phyloP scores from a whole-genome alignment of 2,888 invertebrate species.

The Zhuqinia jingwanae region DNA sequence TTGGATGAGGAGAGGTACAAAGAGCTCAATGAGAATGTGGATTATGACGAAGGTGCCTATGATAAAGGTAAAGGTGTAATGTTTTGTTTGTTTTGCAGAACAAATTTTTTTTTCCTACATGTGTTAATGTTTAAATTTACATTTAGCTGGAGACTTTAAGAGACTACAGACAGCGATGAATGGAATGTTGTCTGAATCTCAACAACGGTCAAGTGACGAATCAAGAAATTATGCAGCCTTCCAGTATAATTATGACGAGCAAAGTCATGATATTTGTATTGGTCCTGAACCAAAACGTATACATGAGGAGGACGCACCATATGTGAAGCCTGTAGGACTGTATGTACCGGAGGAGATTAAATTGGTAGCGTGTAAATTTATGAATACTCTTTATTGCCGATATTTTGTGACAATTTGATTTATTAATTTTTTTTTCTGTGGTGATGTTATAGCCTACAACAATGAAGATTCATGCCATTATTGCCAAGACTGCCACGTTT shows the following conservation, averaged over 20 bases:
- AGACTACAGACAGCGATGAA: conserved; percentile 88
- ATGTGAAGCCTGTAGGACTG: conserved; percentile 87
- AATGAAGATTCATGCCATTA: conserved; percentile 94
- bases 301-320: conserved; percentile 86
- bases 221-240: conserved; percentile 80
- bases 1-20: conserved; percentile 98
- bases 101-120: too few species aligned
- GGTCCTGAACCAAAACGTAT: conserved; percentile 81
- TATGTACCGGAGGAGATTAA: conserved; percentile 88
- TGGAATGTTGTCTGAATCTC: conserved; percentile 71
- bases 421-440: conserved; percentile 77
- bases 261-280: conserved; percentile 80
- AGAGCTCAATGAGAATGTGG: conserved; percentile 92
- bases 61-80: conserved; percentile 85
- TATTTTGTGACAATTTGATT: neutral
- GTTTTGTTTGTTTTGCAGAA: too few species aligned
- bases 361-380: conserved; percentile 61
- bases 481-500: conserved; percentile 96
- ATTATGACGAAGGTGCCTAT: conserved; percentile 90
- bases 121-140: too few species aligned
- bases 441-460: conserved; percentile 88
- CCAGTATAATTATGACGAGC: conserved; percentile 80
- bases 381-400: neutral
- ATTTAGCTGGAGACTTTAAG: conserved; percentile 89
- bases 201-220: conserved; percentile 80